Base-by-base conservation (phyloP, 1,140 invertebrate genomes). In the Trichoplusia ni region DNA sequence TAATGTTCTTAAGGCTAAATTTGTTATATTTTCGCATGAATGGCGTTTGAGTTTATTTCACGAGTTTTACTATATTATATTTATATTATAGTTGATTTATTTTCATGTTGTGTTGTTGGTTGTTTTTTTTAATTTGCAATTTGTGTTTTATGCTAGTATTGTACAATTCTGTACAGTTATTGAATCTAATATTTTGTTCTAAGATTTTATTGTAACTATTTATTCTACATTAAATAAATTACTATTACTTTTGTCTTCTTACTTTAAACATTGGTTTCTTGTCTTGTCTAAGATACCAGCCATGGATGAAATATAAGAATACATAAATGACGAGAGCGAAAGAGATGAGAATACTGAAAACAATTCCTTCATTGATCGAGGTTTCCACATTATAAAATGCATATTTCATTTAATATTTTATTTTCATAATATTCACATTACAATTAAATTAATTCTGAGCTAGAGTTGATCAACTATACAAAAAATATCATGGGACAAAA, bases 91-190 rank as follows among this genome's bases (percentile, higher is more conserved):
- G n/a, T 44, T 21, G 19, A 37, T 14, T 23, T 9, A 8, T 11
- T 6, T 42, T 42, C 3, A 21, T 6, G 11, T 21, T 42, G 8
- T 14, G 9, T 47, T 16, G n/a, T 40, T 40, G 16, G 2, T 19
- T 3, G 16, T 49, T 47, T 14, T 47, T 6, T 14, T 9, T 40
- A 42, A 18, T 1, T 49, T 27, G 11, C 27, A 9, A 29, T 49
- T 49, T 49, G 0, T 14, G 19, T 49, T 29, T 49, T 37, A 63
- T 51, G 35, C 21, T 49, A 49, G 16, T 58, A 11, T 42, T 73
- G 70, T 73, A 73, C 70, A 73, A 66, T 68, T 79, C 63, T 86
- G 84, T 87, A 85, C 82, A 85, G 80, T 69, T 70, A 68, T 68
- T 85, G 84, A 79, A 87, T 87, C 84, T 87, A 72, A 78, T 67